Base-by-base conservation (phyloP, 1,140 invertebrate genomes). In the Onthophagus taurus region DNA sequence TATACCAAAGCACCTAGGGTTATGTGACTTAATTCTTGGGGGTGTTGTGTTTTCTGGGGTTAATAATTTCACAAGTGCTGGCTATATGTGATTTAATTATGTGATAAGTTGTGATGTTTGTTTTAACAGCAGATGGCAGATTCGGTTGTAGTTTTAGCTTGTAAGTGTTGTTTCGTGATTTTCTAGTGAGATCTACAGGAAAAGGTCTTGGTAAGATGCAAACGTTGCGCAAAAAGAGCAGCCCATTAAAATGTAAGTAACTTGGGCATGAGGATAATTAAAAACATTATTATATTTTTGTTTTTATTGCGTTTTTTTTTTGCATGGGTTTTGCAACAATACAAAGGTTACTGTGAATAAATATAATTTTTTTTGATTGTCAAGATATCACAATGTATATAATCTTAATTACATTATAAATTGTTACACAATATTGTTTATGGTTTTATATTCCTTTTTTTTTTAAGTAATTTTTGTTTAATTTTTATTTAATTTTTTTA, bases 201-300 rank as follows among this genome's bases (percentile, higher is more conserved):
- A 49, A 26, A 16, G 44, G 23, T 14, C 16, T 31, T 24, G 9
- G 29, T 19, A 60, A 52, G 47, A 88, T 89, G 85, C 85, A 89
- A 80, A 89, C 84, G 57, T 72, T 89, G 68, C 76, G 85, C 57
- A 88, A 87, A 72, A 87, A 84, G 75, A 86, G 82, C 59, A 88
- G 84, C 69, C 85, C 85, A 61, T 81, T 82, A 69, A 88, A 88
- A 78, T 85, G 85, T 89, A 73, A 86, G 85, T 86, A 67, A 41
- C 19, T 19, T 19, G 18, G 33, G 11, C 9, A 17, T 41, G 14
- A 9, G 14, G 3, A 26, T 35, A 30, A 33, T 31, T 5, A 12
- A 21, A 11, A 12, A n/a, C 13, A 6, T 21, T 37, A 8, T 21
- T 3, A 12, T 37, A 37, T 18, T 19, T 21, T 37, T 21, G 35